Base-by-base conservation (phyloP, 2,888 invertebrate genomes). In the Rotaria sp. region DNA sequence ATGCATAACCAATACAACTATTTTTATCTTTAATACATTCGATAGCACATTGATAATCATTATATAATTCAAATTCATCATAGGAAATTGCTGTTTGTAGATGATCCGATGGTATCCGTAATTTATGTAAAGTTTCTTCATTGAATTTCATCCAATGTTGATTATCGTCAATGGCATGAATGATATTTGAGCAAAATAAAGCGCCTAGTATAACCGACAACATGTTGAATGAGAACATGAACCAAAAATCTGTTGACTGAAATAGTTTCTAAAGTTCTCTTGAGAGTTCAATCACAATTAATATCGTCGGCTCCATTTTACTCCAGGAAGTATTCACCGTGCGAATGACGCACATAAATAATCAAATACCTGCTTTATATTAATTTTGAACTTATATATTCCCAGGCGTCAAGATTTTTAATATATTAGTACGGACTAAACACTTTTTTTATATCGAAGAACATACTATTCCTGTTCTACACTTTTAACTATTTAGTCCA, bases 41-140 rank as follows among this genome's bases (percentile, higher is more conserved):
- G 35, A 67, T 67, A 18, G 67, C 67, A 67, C 67, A 67, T 35
- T 67, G 67, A 67, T 35, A 67, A 35, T 67, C 67, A 67, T 67
- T 67, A 0, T 18, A 38, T 67, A 38, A 67, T 38, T 67, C 67
- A 38, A 21, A 38, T 21, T 30, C 67, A 18, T 67, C 5, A 67
- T 67, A 67, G 13, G 57, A n/a, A 30, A 4, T 30, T 13, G 15
- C 1, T 38, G 18, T 7, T 38, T 2, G 15, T 35, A 67, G 8
- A 1, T n/a, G 35, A 35, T 67, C 2, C 3, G 30, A 21, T 21
- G 67, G 7, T 38, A 67, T 35, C 7, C 18, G 18, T 67, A 67
- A 67, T 38, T 67, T 67, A 18, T 30, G 5, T 35, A 67, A 35
- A 30, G 1, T 67, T 30, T 67, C 30, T 67, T 67, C 67, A 67